A percentile compares a stretch with the other conserved stretches of the same genome.
phyloP scores from a whole-genome alignment of 1,140 invertebrate genomes.

The Papilio glaucus region DNA sequence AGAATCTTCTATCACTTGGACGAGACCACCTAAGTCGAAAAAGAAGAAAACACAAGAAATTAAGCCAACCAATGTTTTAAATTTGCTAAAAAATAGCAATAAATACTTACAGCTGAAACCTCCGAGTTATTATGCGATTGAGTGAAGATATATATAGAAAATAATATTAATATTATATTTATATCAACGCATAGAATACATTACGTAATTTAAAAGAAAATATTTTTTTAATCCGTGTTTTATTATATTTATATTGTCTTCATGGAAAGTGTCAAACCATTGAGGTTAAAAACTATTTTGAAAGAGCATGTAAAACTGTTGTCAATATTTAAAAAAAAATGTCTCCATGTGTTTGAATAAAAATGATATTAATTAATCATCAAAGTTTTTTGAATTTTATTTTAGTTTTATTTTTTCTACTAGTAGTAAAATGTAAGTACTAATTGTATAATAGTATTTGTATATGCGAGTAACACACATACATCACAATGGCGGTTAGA shows the following conservation, averaged over 20 bases:
- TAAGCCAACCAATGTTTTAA: conserved; percentile 36
- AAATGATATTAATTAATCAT: conserved; percentile 12
- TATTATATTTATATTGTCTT: conserved; percentile 1
- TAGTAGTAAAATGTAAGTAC: conserved; percentile 20
- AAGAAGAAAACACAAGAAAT: conserved; percentile 45
- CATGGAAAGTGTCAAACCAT: background rate
- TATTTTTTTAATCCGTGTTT: background rate
- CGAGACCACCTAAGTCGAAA: conserved; percentile 44
- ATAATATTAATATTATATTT: too few species aligned
- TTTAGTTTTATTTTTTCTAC: conserved; percentile 19
- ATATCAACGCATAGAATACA: too few species aligned
- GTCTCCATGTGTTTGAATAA: conserved; percentile 15
- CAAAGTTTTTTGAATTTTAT: conserved; percentile 11
- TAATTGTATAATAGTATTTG: background rate
- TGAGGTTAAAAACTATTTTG: conserved; percentile 9
- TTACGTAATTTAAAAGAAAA: background rate
- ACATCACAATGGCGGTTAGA: too few species aligned
- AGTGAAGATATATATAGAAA: conserved; percentile 2
- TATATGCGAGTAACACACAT: too few species aligned
- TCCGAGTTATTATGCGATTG: conserved; percentile 44
- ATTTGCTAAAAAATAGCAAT: conserved; percentile 41
- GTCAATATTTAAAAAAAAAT: conserved; percentile 11
- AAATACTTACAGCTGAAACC: conserved; percentile 37
- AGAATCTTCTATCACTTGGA: conserved; percentile 57
- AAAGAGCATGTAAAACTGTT: background rate